phyloP scores from a whole-genome alignment of 2,113 vertebrate species.

The Pao palembangensis region DNA sequence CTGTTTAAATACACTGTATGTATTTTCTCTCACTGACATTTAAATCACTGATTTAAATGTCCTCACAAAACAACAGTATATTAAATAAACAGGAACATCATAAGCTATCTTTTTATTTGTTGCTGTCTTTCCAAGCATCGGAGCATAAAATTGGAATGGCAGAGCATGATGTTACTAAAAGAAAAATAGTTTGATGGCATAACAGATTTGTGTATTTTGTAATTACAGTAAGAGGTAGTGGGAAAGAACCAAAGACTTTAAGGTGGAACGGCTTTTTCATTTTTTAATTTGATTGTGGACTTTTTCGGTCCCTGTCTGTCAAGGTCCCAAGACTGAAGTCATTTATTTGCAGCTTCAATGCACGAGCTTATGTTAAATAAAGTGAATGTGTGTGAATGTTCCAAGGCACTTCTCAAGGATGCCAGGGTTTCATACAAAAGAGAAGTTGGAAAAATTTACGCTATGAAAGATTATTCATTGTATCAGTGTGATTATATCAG shows the following conservation, averaged over 20 bases:
- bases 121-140: constrained; percentile 45
- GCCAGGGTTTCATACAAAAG: too few species aligned
- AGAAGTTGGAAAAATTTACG: too few species aligned
- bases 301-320: constrained; percentile 58
- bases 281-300: constrained; percentile 62
- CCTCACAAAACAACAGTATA: constrained; percentile 32
- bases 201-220: constrained; percentile 62
- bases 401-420: too few species aligned
- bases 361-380: background rate
- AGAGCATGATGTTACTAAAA: constrained; percentile 40
- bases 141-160: constrained; percentile 67
- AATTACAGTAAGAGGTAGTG: constrained; percentile 71
- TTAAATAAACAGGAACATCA: constrained; percentile 41
- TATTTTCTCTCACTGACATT: constrained; percentile 34
- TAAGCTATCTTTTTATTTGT: constrained; percentile 43
- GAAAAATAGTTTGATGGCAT: constrained; percentile 53
- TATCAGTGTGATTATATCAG: too few species aligned
- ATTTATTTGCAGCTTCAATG: constrained; percentile 23
- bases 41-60: constrained; percentile 22
- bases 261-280: constrained; percentile 59
- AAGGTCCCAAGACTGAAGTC: constrained; percentile 37
- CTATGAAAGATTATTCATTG: too few species aligned
- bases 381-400: too few species aligned
- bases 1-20: constrained; percentile 41
- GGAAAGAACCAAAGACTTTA: constrained; percentile 56